These are phyloP conservation scores for Mylabris sibirica DNA, from an alignment of 2,888 invertebrate genomes.

Conservation along the genomic window DNA sequence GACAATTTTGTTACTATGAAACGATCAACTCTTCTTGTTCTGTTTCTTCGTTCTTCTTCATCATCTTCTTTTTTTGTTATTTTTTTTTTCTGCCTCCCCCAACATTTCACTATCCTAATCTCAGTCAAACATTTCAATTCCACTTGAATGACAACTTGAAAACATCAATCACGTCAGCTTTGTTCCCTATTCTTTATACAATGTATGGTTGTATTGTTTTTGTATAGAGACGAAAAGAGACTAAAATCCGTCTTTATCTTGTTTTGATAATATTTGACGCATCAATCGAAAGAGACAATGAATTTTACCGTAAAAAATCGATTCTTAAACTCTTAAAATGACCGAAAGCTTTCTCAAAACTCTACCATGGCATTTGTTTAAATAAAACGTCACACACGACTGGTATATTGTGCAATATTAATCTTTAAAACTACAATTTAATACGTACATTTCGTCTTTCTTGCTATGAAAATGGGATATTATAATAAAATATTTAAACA, in stretches of 20 bases:
- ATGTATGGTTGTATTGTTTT: not conserved
- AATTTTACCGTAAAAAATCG: no score
- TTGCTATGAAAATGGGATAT: not conserved
- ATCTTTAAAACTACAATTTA: constrained; percentile 2
- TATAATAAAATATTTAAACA: constrained; percentile 9
- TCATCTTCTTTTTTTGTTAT: not conserved
- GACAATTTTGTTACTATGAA: constrained; percentile 12
- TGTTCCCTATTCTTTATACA: constrained; percentile 21
- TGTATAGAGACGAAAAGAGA: not conserved
- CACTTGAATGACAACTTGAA: constrained; percentile 25
- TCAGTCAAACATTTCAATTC: constrained; percentile 30
- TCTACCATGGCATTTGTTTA: not conserved
- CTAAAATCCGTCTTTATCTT: not conserved
- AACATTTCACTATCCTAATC: constrained; percentile 26
- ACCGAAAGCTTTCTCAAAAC: not conserved
- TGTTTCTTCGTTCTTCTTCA: not conserved
- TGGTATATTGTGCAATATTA: not conserved
- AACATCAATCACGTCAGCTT: constrained; percentile 32
- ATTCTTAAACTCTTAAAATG: not conserved
- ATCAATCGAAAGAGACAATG: not conserved
- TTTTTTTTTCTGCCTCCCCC: not conserved
- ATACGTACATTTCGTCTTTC: not conserved
- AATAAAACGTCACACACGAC: not conserved
- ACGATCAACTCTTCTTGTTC: constrained; percentile 13
- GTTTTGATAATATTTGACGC: not conserved